Evolutionary conservation across 2,113 vertebrate genomes (phyloP).

Genomic region (Ifrita kowaldi): DNA sequence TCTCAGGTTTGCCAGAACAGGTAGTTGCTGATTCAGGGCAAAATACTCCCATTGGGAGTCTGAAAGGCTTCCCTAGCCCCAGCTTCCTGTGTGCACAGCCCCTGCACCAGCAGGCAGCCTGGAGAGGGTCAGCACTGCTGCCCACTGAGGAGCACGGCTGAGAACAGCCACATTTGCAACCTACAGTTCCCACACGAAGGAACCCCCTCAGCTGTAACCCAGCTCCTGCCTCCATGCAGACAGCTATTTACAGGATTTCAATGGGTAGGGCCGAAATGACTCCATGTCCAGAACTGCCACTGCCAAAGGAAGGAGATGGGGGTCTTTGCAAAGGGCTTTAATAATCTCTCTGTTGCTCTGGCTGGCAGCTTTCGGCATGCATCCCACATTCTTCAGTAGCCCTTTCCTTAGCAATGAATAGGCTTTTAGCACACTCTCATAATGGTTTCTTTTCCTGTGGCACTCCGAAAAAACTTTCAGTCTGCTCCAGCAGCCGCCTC

Average conservation of each 20-base stretch:
- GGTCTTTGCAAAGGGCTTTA: slow-evolving; percentile 21
- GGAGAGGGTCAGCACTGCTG: neutral
- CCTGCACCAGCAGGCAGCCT: fast-evolving
- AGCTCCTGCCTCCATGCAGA: neutral
- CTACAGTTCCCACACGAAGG: neutral
- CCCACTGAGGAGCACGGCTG: neutral
- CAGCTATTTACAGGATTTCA: slow-evolving; percentile 33
- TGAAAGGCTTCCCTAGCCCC: fast-evolving
- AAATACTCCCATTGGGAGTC: neutral
- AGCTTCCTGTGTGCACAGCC: neutral
- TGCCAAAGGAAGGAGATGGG: neutral
- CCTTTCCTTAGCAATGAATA: slow-evolving; percentile 66
- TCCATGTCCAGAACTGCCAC: neutral
- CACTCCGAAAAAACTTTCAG: slow-evolving; percentile 35
- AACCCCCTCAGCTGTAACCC: neutral
- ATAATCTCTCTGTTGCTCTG: slow-evolving; percentile 2
- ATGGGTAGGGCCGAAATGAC: neutral
- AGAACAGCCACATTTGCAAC: neutral
- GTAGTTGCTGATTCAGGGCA: neutral
- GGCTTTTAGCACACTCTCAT: slow-evolving; percentile 13
- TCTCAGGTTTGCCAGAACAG: neutral
- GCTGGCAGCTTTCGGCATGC: neutral
- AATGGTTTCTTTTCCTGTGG: slow-evolving; percentile 40
- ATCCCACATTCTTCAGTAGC: slow-evolving; percentile 49
- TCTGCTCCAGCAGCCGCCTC: neutral